phyloP scores from a whole-genome alignment of 2,797 vertebrate genomes.

The Decapterus maruadsi region DNA sequence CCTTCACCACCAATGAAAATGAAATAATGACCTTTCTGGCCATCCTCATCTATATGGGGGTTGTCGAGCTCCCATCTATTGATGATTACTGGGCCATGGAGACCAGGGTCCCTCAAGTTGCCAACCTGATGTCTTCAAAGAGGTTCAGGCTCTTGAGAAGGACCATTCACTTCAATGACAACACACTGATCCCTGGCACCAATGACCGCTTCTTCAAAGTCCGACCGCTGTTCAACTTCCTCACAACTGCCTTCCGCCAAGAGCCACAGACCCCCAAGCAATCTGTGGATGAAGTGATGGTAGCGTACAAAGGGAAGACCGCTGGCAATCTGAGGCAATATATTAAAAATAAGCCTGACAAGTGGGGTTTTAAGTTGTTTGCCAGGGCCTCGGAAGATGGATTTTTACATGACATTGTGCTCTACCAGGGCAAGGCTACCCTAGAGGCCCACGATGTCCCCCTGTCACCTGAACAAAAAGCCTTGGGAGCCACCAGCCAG shows the following conservation, averaged over 20 bases:
- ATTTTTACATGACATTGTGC: conserved; percentile 7
- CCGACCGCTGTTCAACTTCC: conserved; percentile 11
- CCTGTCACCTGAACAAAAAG: conserved; percentile 18
- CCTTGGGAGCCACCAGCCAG: neutral
- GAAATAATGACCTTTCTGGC: conserved; percentile 16
- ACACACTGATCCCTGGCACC: neutral
- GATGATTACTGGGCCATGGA: conserved; percentile 22
- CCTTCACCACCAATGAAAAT: conserved; percentile 17
- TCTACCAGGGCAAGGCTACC: conserved; percentile 12
- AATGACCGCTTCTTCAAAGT: conserved; percentile 14
- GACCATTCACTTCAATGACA: conserved; percentile 16
- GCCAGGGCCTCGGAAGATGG: conserved; percentile 19
- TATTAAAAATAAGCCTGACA: conserved; percentile 3
- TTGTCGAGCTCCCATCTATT: neutral
- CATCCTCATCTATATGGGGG: conserved; percentile 12
- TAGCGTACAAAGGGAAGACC: conserved; percentile 37
- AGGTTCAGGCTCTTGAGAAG: conserved; percentile 31
- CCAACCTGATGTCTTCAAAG: conserved; percentile 28
- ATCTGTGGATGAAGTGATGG: conserved; percentile 35
- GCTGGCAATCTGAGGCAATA: conserved; percentile 30
- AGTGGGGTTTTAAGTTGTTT: conserved; percentile 28
- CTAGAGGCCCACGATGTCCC: conserved; percentile 8
- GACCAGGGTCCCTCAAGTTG: conserved; percentile 31
- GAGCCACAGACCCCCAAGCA: conserved; percentile 25
- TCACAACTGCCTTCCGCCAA: conserved; percentile 8